phyloP scores from a whole-genome alignment of 2,888 invertebrate species.

The Folsomia manolachei region DNA sequence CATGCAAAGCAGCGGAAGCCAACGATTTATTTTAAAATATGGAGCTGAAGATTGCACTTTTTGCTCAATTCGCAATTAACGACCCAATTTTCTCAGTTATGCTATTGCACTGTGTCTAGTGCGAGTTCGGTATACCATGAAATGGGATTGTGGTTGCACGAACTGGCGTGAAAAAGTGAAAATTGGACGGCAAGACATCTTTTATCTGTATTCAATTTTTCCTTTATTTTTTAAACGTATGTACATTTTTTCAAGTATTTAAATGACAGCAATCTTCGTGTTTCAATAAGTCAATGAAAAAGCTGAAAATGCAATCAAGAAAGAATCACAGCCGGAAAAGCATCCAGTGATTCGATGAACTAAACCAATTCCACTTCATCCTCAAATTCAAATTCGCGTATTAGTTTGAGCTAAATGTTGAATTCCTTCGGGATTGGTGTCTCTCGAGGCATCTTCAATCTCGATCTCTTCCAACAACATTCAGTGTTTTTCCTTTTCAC shows the following conservation, averaged over 20 bases:
- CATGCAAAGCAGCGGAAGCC: constrained; percentile 21
- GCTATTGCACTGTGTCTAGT: no score
- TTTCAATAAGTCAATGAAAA: neutral
- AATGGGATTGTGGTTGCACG: no score
- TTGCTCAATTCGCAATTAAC: constrained; percentile 29
- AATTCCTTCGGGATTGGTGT: neutral
- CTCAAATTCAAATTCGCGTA: neutral
- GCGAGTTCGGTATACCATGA: no score
- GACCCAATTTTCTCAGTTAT: constrained; percentile 22
- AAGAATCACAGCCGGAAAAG: neutral
- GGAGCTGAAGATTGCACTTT: constrained; percentile 30
- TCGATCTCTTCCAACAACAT: constrained; percentile 7
- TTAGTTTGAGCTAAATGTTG: neutral
- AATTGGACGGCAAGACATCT: no score
- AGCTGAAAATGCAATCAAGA: neutral
- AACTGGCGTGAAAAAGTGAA: no score
- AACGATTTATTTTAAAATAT: constrained; percentile 34
- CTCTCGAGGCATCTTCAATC: constrained; percentile 1
- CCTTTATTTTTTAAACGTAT: constrained; percentile 1
- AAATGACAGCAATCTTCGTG: no score
- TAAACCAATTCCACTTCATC: no score
- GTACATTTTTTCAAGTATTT: no score
- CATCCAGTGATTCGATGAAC: no score
- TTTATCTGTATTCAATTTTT: neutral
- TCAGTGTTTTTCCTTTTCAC: neutral